Percentiles rank a stretch among this genome's conserved stretches.
phyloP scores from a whole-genome alignment of 2,797 vertebrate genomes.

The Periophthalmus magnuspinnatus region DNA sequence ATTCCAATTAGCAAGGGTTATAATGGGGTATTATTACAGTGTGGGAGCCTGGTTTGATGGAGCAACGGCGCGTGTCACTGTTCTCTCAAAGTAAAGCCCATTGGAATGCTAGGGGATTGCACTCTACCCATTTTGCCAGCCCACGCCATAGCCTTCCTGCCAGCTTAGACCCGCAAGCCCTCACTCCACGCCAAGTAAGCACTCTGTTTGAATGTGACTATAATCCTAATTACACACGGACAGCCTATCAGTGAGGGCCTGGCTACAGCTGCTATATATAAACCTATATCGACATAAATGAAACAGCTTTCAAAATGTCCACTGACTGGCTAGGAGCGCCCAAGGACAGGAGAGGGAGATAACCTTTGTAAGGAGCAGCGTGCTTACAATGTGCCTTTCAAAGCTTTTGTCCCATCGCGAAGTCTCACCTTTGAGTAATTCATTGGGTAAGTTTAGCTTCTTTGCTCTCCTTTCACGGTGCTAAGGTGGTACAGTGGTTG shows the following conservation, averaged over 20 bases:
- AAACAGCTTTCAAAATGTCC: slow-evolving; percentile 50
- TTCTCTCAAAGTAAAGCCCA: slow-evolving; percentile 54
- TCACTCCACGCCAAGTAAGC: slow-evolving; percentile 51
- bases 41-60: slow-evolving; percentile 45
- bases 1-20: slow-evolving; percentile 76
- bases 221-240: slow-evolving; percentile 62
- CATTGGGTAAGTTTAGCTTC: slow-evolving; percentile 61
- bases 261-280: slow-evolving; percentile 17
- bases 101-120: slow-evolving; percentile 53
- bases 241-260: slow-evolving; percentile 29
- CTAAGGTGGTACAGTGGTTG: slow-evolving; percentile 58
- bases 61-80: slow-evolving; percentile 59
- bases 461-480: slow-evolving; percentile 51
- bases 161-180: slow-evolving; percentile 55
- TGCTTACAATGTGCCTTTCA: slow-evolving; percentile 59
- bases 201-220: slow-evolving; percentile 63
- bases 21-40: slow-evolving; percentile 79
- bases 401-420: slow-evolving; percentile 63
- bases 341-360: slow-evolving; percentile 65
- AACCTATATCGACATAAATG: slow-evolving; percentile 32
- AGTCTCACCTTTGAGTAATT: slow-evolving; percentile 66
- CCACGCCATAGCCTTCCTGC: slow-evolving; percentile 52
- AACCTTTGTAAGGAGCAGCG: slow-evolving; percentile 58
- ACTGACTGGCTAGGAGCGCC: slow-evolving; percentile 56
- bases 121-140: slow-evolving; percentile 55